These are phyloP conservation scores for Psittacus erithacus DNA, from an alignment of 2,113 vertebrate genomes.

Conservation along the genomic window DNA sequence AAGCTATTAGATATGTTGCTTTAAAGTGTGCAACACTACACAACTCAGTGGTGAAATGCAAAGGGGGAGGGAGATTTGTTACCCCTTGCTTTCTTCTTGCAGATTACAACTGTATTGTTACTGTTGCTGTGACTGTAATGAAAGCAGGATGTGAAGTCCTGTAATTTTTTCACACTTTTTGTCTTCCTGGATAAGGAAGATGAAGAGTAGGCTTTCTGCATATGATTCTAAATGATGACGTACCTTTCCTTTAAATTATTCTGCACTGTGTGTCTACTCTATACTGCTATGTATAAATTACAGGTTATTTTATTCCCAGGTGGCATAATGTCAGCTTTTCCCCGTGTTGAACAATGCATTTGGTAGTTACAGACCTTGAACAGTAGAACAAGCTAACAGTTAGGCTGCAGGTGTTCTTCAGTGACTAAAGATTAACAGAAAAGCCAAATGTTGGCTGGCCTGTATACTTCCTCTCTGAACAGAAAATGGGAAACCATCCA, in stretches of 20 bases:
- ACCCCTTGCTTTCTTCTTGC: not conserved
- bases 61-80: not conserved
- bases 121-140: not conserved
- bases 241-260: not conserved
- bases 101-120: not conserved
- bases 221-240: not conserved
- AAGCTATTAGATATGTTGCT: not conserved
- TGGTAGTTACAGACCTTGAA: conserved; percentile 28
- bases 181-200: not conserved
- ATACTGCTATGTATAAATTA: not conserved
- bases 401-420: conserved; percentile 70
- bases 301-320: not conserved
- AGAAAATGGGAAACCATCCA: conserved; percentile 77
- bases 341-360: conserved; percentile 43
- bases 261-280: not conserved
- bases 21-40: not conserved
- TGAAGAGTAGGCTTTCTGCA: not conserved
- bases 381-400: not conserved
- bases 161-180: not conserved
- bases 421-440: conserved; percentile 40
- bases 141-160: not conserved
- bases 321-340: not conserved
- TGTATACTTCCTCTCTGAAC: conserved; percentile 70
- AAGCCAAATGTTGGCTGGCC: conserved; percentile 47
- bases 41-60: not conserved